Conservation (phyloP, 2,797 vertebrate genomes). For the Eulemur rubriventer region DNA sequence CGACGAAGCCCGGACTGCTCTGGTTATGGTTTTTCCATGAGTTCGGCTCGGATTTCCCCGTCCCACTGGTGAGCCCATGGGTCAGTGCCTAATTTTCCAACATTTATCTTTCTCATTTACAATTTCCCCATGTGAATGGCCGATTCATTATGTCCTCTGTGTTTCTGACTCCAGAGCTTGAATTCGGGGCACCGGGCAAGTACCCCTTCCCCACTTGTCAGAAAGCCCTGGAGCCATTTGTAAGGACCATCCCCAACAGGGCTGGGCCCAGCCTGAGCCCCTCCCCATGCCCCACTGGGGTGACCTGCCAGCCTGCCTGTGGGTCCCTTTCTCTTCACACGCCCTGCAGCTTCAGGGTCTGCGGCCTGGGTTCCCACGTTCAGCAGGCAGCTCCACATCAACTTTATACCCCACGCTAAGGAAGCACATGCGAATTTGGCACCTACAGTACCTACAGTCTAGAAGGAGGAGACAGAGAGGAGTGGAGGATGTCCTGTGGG, state of each 20-base stretch:
- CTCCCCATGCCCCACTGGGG: background rate
- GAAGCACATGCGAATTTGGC: background rate
- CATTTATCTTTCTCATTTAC: constrained; percentile 77
- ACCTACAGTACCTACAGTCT: background rate
- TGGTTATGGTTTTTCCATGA: constrained; percentile 81
- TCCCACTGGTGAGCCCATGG: constrained; percentile 66
- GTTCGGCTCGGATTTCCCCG: constrained; percentile 67
- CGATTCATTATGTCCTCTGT: background rate
- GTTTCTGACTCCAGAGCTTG: constrained; percentile 41
- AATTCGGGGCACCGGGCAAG: background rate
- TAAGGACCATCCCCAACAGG: background rate
- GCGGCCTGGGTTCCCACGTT: background rate
- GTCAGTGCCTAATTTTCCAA: constrained; percentile 80
- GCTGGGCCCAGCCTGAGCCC: background rate
- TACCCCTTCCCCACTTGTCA: background rate
- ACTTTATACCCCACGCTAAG: background rate
- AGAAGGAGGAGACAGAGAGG: background rate
- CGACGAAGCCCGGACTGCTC: background rate
- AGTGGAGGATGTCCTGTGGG: rapidly evolving
- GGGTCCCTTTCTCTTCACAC: too few species aligned
- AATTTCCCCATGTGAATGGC: constrained; percentile 65
- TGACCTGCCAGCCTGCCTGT: background rate
- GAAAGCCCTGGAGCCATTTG: background rate
- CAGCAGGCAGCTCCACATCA: background rate
- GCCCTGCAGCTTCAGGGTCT: background rate